phyloP scores from a whole-genome alignment of 2,797 vertebrate genomes.

The Ptychobarbus kaznakovi region DNA sequence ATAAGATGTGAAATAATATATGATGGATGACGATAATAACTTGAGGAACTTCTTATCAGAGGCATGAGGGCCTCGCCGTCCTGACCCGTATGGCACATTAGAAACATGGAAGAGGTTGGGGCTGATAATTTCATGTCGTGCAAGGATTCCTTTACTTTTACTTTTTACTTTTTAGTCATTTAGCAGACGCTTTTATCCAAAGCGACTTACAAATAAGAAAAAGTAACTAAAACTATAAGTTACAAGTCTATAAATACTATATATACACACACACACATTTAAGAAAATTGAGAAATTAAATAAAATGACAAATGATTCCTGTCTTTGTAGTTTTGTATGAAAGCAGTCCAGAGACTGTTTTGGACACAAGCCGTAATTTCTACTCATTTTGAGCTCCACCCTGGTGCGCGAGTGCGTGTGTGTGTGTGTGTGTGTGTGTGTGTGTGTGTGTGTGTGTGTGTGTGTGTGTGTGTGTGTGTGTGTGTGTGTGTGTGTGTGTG shows the following conservation, averaged over 20 bases:
- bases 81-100: constrained; percentile 39
- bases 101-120: constrained; percentile 24
- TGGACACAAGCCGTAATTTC: constrained; percentile 79
- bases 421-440: constrained; percentile 58
- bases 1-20: constrained; percentile 52
- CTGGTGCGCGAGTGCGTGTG: constrained; percentile 60
- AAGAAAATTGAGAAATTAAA: too few relatives aligned
- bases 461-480: constrained; percentile 62
- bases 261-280: too few relatives aligned
- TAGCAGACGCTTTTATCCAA: too few relatives aligned
- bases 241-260: too few relatives aligned
- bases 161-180: too few relatives aligned
- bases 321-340: constrained; percentile 59
- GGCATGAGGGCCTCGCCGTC: constrained; percentile 46
- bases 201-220: too few relatives aligned
- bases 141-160: constrained; percentile 49
- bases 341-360: constrained; percentile 76
- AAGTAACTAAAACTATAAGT: too few relatives aligned
- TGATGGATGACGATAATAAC: constrained; percentile 46
- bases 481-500: constrained; percentile 62
- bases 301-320: too few relatives aligned
- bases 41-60: constrained; percentile 54
- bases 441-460: constrained; percentile 65
- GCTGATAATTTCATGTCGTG: constrained; percentile 27
- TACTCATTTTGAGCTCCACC: constrained; percentile 73